Percentiles rank a stretch among this genome's conserved stretches.
phyloP scores from a whole-genome alignment of 2,797 vertebrate genomes.

The Darevskia nairensis region DNA sequence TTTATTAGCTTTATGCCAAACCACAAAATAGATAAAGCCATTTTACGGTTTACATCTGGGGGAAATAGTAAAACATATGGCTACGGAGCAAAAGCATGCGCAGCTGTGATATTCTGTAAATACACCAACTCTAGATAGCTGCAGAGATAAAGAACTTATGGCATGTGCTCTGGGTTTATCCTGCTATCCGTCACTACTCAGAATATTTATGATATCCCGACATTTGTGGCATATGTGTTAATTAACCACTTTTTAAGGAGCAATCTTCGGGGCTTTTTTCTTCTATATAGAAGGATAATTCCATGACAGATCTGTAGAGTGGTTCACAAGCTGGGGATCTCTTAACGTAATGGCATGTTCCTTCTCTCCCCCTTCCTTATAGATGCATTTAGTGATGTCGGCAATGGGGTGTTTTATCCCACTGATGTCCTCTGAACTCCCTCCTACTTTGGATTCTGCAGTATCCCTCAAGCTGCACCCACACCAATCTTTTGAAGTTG shows the following conservation, averaged over 20 bases:
- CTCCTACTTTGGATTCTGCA: constrained; percentile 1
- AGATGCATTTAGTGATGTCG: background rate
- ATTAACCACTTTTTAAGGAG: constrained; percentile 64
- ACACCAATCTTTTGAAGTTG: background rate
- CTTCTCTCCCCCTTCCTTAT: background rate
- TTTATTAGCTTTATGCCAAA: constrained; percentile 79
- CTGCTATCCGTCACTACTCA: constrained; percentile 52
- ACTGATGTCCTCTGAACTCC: background rate
- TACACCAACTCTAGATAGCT: constrained; percentile 67
- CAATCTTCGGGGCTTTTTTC: constrained; percentile 58
- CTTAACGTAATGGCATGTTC: background rate
- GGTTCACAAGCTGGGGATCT: constrained; percentile 33
- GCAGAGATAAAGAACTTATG: constrained; percentile 65
- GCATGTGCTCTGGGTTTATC: constrained; percentile 66
- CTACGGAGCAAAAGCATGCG: constrained; percentile 72
- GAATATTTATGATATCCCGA: constrained; percentile 64
- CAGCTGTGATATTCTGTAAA: constrained; percentile 81
- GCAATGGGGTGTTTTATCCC: background rate
- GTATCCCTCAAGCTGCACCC: background rate
- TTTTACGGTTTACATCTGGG: constrained; percentile 83
- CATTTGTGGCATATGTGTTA: constrained; percentile 70
- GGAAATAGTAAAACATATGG: constrained; percentile 81
- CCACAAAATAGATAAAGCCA: constrained; percentile 83
- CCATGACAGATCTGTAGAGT: background rate
- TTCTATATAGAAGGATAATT: constrained; percentile 43